A percentile compares a stretch with the other conserved stretches of the same genome.
Conservation (phyloP, 1,140 invertebrate genomes). For the Aradophagus sp. region DNA sequence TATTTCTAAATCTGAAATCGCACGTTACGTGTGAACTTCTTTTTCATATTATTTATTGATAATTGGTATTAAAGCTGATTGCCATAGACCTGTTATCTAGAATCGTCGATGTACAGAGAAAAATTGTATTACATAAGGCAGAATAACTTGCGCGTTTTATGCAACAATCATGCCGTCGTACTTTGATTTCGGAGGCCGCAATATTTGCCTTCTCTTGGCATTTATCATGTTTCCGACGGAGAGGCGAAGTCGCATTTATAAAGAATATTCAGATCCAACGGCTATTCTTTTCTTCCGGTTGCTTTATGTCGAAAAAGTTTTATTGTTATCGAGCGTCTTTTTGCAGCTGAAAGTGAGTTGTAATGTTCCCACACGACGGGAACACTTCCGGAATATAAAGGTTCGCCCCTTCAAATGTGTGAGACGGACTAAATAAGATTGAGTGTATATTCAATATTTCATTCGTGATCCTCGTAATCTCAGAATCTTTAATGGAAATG, state of each 20-base stretch:
- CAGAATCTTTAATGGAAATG: conserved; percentile 51
- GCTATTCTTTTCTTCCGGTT: conserved; percentile 32
- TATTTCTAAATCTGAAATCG: too few relatives aligned
- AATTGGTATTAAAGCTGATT: too few relatives aligned
- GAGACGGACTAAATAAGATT: conserved; percentile 46
- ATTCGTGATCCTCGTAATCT: conserved; percentile 50
- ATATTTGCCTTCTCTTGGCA: conserved; percentile 40
- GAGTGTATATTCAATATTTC: conserved; percentile 56
- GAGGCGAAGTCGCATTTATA: conserved; percentile 26
- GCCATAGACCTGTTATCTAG: too few relatives aligned
- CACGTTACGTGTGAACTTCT: too few relatives aligned
- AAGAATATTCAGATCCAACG: conserved; percentile 44
- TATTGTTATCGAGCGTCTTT: conserved; percentile 43
- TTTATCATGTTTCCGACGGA: conserved; percentile 42
- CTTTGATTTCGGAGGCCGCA: conserved; percentile 5
- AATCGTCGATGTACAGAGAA: too few relatives aligned
- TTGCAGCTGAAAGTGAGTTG: conserved; percentile 44
- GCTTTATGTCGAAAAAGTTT: conserved; percentile 40
- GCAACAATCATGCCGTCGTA: too few relatives aligned
- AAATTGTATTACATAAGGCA: too few relatives aligned
- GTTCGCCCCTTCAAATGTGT: conserved; percentile 33
- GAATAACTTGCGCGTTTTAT: too few relatives aligned
- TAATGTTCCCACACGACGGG: conserved; percentile 46
- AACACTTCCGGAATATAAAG: conserved; percentile 55
- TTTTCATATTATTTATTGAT: too few relatives aligned